Evolutionary conservation across 2,797 vertebrate species (phyloP).

Genomic region (Etheostoma nigrum): DNA sequence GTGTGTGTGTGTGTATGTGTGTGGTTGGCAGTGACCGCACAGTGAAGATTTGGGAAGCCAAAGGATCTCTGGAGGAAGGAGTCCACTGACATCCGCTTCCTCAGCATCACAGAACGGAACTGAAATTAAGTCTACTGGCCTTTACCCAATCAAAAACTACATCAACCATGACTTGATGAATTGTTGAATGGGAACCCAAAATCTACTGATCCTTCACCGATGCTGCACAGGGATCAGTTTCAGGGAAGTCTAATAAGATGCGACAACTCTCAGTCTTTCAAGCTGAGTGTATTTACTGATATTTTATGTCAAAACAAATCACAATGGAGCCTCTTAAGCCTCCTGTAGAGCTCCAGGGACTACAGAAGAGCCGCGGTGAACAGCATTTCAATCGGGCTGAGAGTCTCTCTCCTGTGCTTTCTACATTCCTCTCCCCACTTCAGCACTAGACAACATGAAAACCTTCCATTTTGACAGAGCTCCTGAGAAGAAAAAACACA

Average conservation of each 20-base stretch:
- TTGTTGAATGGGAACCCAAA: slow-evolving; percentile 9
- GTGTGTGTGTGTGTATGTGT: slow-evolving; percentile 35
- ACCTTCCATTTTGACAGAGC: neutral
- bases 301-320: slow-evolving; percentile 35
- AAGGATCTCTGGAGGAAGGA: slow-evolving; percentile 87
- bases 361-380: neutral
- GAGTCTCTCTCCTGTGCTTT: slow-evolving; percentile 13
- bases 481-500: slow-evolving; percentile 7
- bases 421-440: slow-evolving; percentile 45
- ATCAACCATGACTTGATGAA: neutral
- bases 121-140: neutral
- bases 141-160: slow-evolving; percentile 1
- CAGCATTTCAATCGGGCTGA: neutral
- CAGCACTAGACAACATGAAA: slow-evolving; percentile 33
- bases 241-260: slow-evolving; percentile 28
- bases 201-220: slow-evolving; percentile 5
- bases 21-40: slow-evolving; percentile 90
- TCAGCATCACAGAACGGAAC: neutral
- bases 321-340: neutral
- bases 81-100: slow-evolving; percentile 63
- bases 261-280: neutral
- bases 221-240: slow-evolving; percentile 21
- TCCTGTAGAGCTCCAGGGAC: neutral
- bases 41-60: slow-evolving; percentile 95
- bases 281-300: slow-evolving; percentile 2